These are phyloP conservation scores for Hippocampus abdominalis DNA, from an alignment of 2,113 vertebrate species.

Conservation along the genomic window DNA sequence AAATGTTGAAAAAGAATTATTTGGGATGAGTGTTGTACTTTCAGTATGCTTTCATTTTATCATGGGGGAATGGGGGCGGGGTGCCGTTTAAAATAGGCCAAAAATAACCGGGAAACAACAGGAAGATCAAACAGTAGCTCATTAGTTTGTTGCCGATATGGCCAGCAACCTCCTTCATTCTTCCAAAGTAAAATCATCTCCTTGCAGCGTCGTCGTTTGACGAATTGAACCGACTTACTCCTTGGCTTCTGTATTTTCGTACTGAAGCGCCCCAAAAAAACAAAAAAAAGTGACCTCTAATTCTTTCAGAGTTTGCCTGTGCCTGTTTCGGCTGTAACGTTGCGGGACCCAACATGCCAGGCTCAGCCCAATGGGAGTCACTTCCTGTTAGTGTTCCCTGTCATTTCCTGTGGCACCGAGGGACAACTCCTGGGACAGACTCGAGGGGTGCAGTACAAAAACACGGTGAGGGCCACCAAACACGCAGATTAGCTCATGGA, in stretches of 20 bases:
- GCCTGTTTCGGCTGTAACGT: slow-evolving; percentile 54
- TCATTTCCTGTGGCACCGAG: slow-evolving; percentile 73
- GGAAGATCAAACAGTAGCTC: too few species aligned
- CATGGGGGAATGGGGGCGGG: too few species aligned
- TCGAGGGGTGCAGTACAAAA: slow-evolving; percentile 60
- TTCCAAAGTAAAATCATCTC: neutral
- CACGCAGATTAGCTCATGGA: neutral
- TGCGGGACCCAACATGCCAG: slow-evolving; percentile 65
- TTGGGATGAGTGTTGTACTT: too few species aligned
- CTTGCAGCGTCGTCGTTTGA: neutral
- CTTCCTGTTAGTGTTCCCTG: slow-evolving; percentile 72
- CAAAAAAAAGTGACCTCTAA: neutral
- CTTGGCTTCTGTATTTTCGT: neutral
- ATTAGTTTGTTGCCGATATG: too few species aligned
- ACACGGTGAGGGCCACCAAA: slow-evolving; percentile 61
- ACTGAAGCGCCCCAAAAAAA: too few species aligned
- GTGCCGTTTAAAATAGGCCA: too few species aligned
- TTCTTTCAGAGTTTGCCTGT: slow-evolving; percentile 52
- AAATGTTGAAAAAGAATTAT: too few species aligned
- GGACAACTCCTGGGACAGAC: slow-evolving; percentile 44
- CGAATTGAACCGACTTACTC: neutral
- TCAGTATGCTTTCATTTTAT: too few species aligned
- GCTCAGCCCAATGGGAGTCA: slow-evolving; percentile 69
- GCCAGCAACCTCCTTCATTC: too few species aligned
- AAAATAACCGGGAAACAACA: too few species aligned